Base-by-base conservation (phyloP, 1,140 invertebrate species). In the Zeugodacus cucurbitae region DNA sequence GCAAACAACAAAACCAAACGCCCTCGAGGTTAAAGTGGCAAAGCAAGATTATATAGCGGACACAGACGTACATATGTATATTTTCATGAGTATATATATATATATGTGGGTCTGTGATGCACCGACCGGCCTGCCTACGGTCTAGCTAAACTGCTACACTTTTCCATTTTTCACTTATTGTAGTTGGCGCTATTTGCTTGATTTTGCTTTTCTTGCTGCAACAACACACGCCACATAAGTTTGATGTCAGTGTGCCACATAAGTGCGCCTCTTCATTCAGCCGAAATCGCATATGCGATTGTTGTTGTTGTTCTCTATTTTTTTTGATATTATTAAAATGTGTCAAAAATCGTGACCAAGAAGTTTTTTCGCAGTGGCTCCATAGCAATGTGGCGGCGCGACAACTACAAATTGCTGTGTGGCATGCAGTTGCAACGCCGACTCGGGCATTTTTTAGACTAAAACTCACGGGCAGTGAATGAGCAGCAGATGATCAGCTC, bases 271-370 rank as follows among this genome's bases (percentile, higher is more conserved):
- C 41, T 82, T 48, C n/a, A 54, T 74, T 82, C n/a, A n/a, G 74
- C 34, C 11, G 74, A 48, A 82, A 11, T 48, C 14, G 22, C 74
- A 82, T 34, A 74, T 74, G 34, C 20, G 0, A 37, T 26, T 82
- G 74, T 48, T n/a, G 34, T 82, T 48, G 74, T 82, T 82, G 44
- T 48, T 17, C 17, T 54, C n/a, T 37, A 26, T 70, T 11, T 20
- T 37, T 70, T 37, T 82, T 82, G 48, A 14, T 82, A 5, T 82
- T 82, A 54, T 82, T 82, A 82, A 82, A 82, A 82, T 82, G 74
- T 82, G 74, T 82, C 74, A 82, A 82, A 82, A 82, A 48, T 82
- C 74, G 74, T 82, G 74, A 82, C 44, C 74, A n/a, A 78, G 70
- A 44, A 67, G 64, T 67, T 67, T 67, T 67, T 34, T 29, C 34